Conservation (phyloP, 2,113 vertebrate genomes). For the Jacana jacana region DNA sequence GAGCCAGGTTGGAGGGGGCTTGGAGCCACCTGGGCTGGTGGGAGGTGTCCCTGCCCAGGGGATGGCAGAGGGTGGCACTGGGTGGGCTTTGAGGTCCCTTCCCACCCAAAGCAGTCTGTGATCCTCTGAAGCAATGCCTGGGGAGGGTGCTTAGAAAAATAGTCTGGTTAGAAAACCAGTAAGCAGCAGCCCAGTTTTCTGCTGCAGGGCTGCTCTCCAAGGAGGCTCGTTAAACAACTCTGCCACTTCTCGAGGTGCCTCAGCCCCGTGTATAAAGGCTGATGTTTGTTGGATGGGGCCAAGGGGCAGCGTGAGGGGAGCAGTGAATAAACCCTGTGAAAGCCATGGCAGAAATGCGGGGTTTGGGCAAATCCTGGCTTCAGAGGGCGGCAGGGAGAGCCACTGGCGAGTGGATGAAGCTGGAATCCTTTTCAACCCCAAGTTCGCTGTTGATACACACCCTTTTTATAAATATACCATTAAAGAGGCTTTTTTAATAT, state of each 20-base stretch:
- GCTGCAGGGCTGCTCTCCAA: too few relatives aligned
- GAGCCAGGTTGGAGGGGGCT: too few relatives aligned
- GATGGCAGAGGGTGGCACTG: too few relatives aligned
- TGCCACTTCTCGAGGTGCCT: neutral
- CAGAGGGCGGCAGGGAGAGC: neutral
- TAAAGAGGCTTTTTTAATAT: neutral
- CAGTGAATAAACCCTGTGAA: neutral
- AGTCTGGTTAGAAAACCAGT: too few relatives aligned
- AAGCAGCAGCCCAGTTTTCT: too few relatives aligned
- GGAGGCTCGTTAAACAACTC: neutral
- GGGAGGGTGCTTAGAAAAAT: too few relatives aligned
- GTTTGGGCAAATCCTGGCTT: neutral
- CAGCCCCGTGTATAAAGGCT: neutral
- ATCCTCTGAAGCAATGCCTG: too few relatives aligned
- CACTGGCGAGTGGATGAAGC: neutral
- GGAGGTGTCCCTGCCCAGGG: too few relatives aligned
- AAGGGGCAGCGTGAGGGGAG: too few relatives aligned
- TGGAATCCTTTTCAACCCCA: neutral
- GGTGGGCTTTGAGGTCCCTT: too few relatives aligned
- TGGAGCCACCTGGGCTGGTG: too few relatives aligned
- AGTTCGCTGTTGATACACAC: neutral
- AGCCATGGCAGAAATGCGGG: neutral
- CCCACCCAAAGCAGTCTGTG: neutral
- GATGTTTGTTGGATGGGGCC: too few relatives aligned
- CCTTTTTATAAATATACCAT: neutral